Evolutionary conservation across 2,888 invertebrate genomes (phyloP).

Genomic region (Dermolepida albohirtum): DNA sequence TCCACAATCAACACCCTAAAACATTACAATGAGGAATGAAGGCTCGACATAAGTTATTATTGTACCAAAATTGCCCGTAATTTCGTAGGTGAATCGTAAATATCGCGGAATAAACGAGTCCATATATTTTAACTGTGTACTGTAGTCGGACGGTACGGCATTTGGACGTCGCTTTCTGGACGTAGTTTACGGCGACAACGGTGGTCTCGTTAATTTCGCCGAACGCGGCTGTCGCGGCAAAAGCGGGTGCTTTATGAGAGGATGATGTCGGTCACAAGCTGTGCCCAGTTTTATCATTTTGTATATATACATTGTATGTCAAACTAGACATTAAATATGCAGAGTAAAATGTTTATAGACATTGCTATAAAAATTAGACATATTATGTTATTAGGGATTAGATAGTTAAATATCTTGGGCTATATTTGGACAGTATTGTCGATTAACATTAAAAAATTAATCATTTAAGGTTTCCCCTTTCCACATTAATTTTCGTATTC

Average conservation of each 20-base stretch:
- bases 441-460: no score
- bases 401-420: no score
- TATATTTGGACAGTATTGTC: no score
- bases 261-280: slow-evolving; percentile 16
- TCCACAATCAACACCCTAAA: no score
- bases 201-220: slow-evolving; percentile 23
- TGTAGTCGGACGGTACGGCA: neutral
- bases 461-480: no score
- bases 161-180: slow-evolving; percentile 14
- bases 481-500: no score
- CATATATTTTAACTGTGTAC: slow-evolving; percentile 9
- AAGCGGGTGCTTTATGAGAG: slow-evolving; percentile 16
- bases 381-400: no score
- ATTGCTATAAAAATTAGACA: no score
- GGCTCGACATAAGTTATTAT: slow-evolving; percentile 18
- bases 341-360: no score
- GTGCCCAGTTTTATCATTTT: slow-evolving; percentile 1
- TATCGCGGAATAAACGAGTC: slow-evolving; percentile 25
- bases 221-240: neutral
- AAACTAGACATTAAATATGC: no score
- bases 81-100: slow-evolving; percentile 11
- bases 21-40: neutral
- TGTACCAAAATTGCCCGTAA: slow-evolving; percentile 20
- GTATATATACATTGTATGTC: no score
- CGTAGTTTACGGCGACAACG: slow-evolving; percentile 25